Evolutionary conservation across 2,113 vertebrate genomes (phyloP), one percentile per base, ranked within the genome.

Genomic region (Cathartes aura): DNA sequence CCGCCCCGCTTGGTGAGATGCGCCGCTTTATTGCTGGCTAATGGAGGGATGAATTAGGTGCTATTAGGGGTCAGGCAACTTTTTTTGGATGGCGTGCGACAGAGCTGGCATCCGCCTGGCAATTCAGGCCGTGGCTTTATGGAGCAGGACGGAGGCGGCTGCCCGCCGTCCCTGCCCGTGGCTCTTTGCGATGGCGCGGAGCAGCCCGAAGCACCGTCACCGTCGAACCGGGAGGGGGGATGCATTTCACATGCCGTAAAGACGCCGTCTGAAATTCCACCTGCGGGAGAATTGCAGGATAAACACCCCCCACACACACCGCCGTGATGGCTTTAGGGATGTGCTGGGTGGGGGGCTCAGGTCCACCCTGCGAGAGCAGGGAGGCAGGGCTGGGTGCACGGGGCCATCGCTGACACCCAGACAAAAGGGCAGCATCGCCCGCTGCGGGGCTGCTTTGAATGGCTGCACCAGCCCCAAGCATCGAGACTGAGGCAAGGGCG

Each of bases 21-120:
- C 43, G 83, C 84, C 50, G 40, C 88, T 96, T 97, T 87, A 88
- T 5, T 91, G 95, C 93, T 14, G 85, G 50, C 66, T 93, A 83
- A 94, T 30, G 88, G 82, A 90, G 74, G 55, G 80, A 96, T 94
- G 96, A 96, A 98, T 98, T 95, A 52, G 95, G 96, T 9, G 94
- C 85, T 84, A 45, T 19, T 89, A 97, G 91, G 88, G 95, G 91
- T 89, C 91, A 92, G 96, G 96, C 90, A 92, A 90, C 87, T 95
- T 85, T 70, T 73, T 93, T 27, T 4, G 96, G 76, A 45, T 60
- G 89, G 89, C 12, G 71, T 21, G 78, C 47, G 92, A 72, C 94
- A 36, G 85, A 93, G 88, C 62, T 88, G 86, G 94, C 72, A 89
- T 84, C 86, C 20, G 40, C 34, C 52, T 0, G 58, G 71, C 38